Base-by-base conservation (phyloP, 2,888 invertebrate genomes). In the Coelinius sp. region DNA sequence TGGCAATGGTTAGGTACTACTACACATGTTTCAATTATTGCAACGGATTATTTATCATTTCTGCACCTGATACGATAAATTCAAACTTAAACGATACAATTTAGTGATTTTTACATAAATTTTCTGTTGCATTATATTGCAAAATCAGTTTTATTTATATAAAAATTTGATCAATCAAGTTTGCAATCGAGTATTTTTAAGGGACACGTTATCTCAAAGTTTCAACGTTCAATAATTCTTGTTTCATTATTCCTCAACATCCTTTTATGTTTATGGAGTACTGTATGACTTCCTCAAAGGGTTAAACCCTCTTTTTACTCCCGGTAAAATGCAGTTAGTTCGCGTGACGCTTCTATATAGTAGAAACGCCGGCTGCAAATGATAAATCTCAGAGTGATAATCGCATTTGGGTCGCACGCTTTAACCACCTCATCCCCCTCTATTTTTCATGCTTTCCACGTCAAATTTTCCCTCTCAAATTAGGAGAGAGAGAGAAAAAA, bases 371-470 rank as follows among this genome's bases (percentile, higher is more conserved):
- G n/a, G 25, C 56, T 14, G 17, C 56, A 31, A 56, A 56, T 56
- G 14, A 56, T 56, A 56, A 56, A 56, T 56, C 27, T 56, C 31
- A n/a, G 41, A 56, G 56, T 56, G 31, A 56, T 56, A 56, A 56
- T 56, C 31, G 27, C 25, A 56, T 56, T 31, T 56, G 56, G 56
- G 56, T 56, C 56, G 31, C 25, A 56, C 56, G 25, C 27, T 31
- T 56, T 22, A n/a, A 46, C 14, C 17, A 17, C n/a, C 24, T 10
- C n/a, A 49, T 52, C 25, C 31, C 31, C 56, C 31, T 56, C 12
- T 8, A 22, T 53, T 53, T 49, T 53, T 53, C 22, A n/a, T n/a
- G n/a, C n/a, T n/a, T n/a, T n/a, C n/a, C n/a, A n/a, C n/a, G n/a
- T n/a, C n/a, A n/a, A n/a, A n/a, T n/a, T n/a, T n/a, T n/a, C n/a